Conservation (phyloP, 2,797 vertebrate species). For the Parotocinclus haroldoi region DNA sequence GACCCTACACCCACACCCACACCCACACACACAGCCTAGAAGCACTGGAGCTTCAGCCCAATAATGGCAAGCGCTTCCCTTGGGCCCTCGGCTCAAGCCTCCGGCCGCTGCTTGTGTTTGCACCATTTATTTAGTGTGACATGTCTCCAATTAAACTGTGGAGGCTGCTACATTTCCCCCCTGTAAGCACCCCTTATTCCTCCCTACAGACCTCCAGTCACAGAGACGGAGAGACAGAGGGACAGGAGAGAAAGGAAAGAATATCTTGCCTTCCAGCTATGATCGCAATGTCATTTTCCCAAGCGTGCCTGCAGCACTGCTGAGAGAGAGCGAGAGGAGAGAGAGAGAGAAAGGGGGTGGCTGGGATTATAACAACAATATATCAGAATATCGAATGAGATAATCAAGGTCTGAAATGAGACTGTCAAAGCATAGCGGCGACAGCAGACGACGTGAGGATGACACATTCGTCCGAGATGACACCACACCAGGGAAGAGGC, state of each 20-base stretch:
- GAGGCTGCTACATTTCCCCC: constrained; percentile 77
- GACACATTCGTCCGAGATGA: constrained; percentile 28
- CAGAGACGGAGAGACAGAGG: constrained; percentile 56
- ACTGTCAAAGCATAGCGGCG: constrained; percentile 54
- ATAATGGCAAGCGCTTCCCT: constrained; percentile 74
- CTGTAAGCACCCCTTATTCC: constrained; percentile 80
- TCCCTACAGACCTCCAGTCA: constrained; percentile 78
- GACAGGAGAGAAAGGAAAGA: constrained; percentile 48
- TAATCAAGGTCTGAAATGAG: constrained; percentile 66
- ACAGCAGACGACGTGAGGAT: constrained; percentile 27
- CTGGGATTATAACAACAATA: constrained; percentile 70
- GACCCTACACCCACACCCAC: constrained; percentile 60
- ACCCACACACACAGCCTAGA: constrained; percentile 65
- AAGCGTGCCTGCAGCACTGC: constrained; percentile 63
- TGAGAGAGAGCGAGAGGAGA: constrained; percentile 47
- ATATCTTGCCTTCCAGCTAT: constrained; percentile 76
- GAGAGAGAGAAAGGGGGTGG: constrained; percentile 40
- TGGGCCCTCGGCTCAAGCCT: constrained; percentile 74
- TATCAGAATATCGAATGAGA: constrained; percentile 76
- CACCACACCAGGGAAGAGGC: not conserved
- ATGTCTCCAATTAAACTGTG: constrained; percentile 83
- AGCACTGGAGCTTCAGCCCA: constrained; percentile 74
- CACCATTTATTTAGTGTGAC: constrained; percentile 85
- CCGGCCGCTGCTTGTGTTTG: constrained; percentile 78
- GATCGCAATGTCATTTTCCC: constrained; percentile 76